Base-by-base conservation (phyloP, 2,888 invertebrate species). In the Hyposoter didymator region DNA sequence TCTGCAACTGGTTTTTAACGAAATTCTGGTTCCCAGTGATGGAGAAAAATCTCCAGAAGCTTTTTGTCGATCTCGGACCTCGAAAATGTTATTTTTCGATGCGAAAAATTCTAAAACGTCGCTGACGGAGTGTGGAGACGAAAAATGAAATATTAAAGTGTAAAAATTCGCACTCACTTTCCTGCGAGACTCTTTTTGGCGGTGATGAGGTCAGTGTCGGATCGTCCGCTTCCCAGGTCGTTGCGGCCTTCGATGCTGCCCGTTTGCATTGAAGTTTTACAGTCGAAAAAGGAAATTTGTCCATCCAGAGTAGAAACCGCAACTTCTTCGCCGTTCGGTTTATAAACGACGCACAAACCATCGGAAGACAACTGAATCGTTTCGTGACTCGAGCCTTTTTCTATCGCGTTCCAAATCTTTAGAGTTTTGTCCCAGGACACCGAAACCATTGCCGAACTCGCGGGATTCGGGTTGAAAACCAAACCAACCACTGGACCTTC, bases 361-460 rank as follows among this genome's bases (percentile, higher is more conserved):
- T 99, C 99, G 0, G 97, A 95, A 0, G 95, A 94, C 12, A 99
- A 94, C 85, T 96, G 95, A 62, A 99, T 95, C 0, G 97, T 96
- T 94, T 99, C 99, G 89, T 97, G 97, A 7, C 96, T 96, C 0
- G 97, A 96, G 82, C 97, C 97, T 89, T 95, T 96, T 92, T 98
- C 98, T 59, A 99, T 96, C 7, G 98, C 97, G 94, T 99, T 97
- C 99, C 99, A 99, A 70, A 99, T 94, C 90, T 96, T 95, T 3
- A 99, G 95, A 0, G 98, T 97, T 94, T 97, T 97, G 94, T 99
- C 99, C 99, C 99, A 99, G 32, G 99, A 98, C 3, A 96, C 97
- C 0, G 99, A 98, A 0, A 96, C 97, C 59, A 99, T 94, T 0
- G 96, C 95, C 0, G 97, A 96, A 87, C 97, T 97, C 0, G 96